phyloP scores from a whole-genome alignment of 1,140 invertebrate genomes.

The Cydia fagiglandana region DNA sequence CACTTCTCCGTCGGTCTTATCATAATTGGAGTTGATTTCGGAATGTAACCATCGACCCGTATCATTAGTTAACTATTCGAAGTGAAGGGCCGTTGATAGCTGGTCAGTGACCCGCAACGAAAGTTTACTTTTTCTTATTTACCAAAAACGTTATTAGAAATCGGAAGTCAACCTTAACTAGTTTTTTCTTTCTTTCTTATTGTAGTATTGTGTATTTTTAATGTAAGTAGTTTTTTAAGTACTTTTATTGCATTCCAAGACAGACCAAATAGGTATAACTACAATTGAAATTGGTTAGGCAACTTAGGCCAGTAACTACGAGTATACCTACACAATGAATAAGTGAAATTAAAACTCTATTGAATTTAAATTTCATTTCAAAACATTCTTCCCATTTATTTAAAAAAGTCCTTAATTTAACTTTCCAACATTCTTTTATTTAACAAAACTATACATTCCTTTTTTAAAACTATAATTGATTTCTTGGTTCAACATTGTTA shows the following conservation, averaged over 20 bases:
- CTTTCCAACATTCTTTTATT: background rate
- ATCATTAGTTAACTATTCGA: conserved; percentile 28
- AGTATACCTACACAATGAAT: no score
- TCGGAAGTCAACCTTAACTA: background rate
- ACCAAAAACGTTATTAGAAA: conserved; percentile 16
- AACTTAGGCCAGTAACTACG: no score
- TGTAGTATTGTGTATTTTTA: background rate
- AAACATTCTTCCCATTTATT: no score
- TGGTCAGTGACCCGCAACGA: background rate
- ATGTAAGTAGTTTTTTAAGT: background rate
- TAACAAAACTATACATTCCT: background rate
- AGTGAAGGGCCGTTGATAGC: conserved; percentile 19
- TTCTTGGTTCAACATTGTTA: background rate
- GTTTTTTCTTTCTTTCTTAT: background rate
- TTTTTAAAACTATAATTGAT: background rate
- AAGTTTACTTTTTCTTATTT: conserved; percentile 16
- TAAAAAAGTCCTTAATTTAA: no score
- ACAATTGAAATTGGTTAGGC: no score
- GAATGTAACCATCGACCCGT: conserved; percentile 27
- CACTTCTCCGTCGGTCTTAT: conserved; percentile 15
- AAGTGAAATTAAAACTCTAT: no score
- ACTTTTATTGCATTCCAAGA: no score
- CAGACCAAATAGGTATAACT: no score
- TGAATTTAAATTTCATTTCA: no score
- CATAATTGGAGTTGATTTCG: conserved; percentile 28